Evolutionary conservation across 2,113 vertebrate species (phyloP).

Genomic region (Cariama cristata): DNA sequence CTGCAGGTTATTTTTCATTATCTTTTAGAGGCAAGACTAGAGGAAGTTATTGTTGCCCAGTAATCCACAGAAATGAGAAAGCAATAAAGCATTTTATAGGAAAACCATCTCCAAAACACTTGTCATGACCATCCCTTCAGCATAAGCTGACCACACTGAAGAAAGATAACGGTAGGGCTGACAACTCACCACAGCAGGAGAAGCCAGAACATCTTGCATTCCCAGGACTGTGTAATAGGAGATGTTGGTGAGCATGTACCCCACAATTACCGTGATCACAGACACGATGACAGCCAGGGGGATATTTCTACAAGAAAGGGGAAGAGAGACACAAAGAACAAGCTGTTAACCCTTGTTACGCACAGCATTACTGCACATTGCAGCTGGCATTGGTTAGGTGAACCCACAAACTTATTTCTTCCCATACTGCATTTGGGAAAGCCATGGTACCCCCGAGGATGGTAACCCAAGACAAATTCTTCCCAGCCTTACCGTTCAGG

Average conservation of each 20-base stretch:
- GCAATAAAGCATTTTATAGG: not conserved
- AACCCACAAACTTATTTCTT: not conserved
- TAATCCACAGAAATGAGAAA: not conserved
- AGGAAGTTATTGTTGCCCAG: not conserved
- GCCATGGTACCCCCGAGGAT: fast-evolving
- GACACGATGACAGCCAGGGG: slow-evolving; percentile 76
- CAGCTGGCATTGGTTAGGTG: not conserved
- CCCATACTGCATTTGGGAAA: not conserved
- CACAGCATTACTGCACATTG: not conserved
- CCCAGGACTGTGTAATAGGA: slow-evolving; percentile 76
- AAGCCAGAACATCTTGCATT: slow-evolving; percentile 68
- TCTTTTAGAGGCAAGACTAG: not conserved
- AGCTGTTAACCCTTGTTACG: not conserved
- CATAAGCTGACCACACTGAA: not conserved
- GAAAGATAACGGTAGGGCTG: not conserved
- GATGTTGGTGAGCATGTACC: slow-evolving; percentile 76
- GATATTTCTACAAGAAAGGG: slow-evolving; percentile 58
- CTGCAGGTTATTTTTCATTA: not conserved
- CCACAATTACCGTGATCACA: slow-evolving; percentile 63
- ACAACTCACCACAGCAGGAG: slow-evolving; percentile 74
- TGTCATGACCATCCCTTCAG: not conserved
- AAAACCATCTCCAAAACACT: not conserved
- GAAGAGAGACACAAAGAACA: not conserved
- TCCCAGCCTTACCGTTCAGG: slow-evolving; percentile 83
- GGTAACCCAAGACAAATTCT: not conserved